These are phyloP conservation scores for Aelia acuminata DNA, from an alignment of 2,888 invertebrate genomes.

Conservation along the genomic window DNA sequence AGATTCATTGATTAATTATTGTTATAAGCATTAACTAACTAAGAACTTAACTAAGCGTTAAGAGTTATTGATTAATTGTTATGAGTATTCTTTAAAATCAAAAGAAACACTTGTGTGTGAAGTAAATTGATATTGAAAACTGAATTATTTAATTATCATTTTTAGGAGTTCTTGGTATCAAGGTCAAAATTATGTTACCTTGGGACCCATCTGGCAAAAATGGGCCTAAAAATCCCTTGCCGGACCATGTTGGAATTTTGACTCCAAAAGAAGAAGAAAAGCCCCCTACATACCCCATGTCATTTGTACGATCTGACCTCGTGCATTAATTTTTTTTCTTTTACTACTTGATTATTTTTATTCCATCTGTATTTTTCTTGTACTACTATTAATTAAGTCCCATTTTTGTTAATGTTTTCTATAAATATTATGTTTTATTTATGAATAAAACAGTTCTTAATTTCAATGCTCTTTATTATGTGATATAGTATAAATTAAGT, in stretches of 20 bases:
- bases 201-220: conserved; percentile 56
- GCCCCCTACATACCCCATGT: neutral
- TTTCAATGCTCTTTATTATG: neutral
- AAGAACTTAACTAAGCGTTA: too few relatives aligned
- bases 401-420: neutral
- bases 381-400: neutral
- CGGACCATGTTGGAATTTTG: conserved; percentile 46
- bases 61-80: too few relatives aligned
- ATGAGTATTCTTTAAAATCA: too few relatives aligned
- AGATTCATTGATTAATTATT: too few relatives aligned
- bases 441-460: neutral
- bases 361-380: neutral
- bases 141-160: neutral
- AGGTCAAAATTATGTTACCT: conserved; percentile 57
- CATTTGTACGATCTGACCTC: conserved; percentile 9
- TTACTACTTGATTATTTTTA: neutral
- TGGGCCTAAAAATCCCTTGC: conserved; percentile 54
- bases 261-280: conserved; percentile 54
- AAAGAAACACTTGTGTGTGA: too few relatives aligned
- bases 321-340: neutral
- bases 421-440: neutral
- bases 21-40: too few relatives aligned
- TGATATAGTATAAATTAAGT: neutral
- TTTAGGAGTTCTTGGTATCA: conserved; percentile 55
- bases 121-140: too few relatives aligned